These are phyloP conservation scores for Pampusana beccarii DNA, from an alignment of 2,113 vertebrate species.

Conservation along the genomic window DNA sequence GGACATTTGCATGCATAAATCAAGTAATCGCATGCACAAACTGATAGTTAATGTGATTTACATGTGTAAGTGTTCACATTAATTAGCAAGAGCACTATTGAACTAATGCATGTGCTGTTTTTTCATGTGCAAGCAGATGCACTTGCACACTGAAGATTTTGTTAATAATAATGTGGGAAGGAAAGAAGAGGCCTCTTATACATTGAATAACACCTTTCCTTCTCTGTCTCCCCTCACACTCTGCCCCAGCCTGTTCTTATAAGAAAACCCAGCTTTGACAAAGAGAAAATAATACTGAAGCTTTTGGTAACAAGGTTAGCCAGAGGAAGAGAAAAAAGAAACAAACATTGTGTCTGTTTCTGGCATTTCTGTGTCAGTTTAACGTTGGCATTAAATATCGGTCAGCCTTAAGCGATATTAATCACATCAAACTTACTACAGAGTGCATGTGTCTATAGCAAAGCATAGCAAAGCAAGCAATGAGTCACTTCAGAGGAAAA, in stretches of 20 bases:
- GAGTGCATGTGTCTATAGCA: not conserved
- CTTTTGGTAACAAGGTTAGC: constrained; percentile 47
- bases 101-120: not conserved
- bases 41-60: constrained; percentile 52
- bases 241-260: not conserved
- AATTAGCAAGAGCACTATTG: constrained; percentile 19
- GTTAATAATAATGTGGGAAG: not conserved
- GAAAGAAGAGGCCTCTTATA: not conserved
- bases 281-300: constrained; percentile 38
- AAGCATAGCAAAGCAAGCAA: not conserved
- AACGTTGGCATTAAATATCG: not conserved
- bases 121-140: constrained; percentile 30
- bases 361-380: not conserved
- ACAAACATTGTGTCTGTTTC: constrained; percentile 21
- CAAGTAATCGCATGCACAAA: constrained; percentile 21
- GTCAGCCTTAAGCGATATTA: not conserved
- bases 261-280: constrained; percentile 53
- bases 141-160: constrained; percentile 27
- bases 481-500: not conserved
- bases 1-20: constrained; percentile 46
- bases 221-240: not conserved
- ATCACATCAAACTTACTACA: not conserved
- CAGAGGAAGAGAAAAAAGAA: constrained; percentile 52
- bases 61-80: constrained; percentile 39
- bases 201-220: not conserved